phyloP scores from a whole-genome alignment of 2,113 vertebrate species.

The Athene noctua region DNA sequence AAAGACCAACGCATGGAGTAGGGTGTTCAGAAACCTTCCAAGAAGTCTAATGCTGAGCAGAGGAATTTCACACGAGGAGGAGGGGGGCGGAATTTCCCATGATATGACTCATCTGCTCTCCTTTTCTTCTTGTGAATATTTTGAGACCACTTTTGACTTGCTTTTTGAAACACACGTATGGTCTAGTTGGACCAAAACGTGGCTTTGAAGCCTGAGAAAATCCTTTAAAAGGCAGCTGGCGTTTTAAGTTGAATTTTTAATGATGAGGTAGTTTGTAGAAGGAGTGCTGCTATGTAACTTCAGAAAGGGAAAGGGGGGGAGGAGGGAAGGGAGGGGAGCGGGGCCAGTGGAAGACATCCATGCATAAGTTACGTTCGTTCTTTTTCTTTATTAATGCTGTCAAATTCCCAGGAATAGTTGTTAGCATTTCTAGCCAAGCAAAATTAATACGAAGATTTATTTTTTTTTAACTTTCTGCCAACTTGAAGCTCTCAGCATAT shows the following conservation, averaged over 20 bases:
- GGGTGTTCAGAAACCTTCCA: background rate
- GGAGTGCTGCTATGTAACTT: background rate
- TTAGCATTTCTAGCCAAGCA: background rate
- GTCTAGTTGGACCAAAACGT: background rate
- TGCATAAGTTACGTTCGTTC: background rate
- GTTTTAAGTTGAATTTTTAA: background rate
- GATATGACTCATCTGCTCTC: background rate
- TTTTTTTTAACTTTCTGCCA: background rate
- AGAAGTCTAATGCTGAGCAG: background rate
- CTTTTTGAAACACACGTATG: background rate
- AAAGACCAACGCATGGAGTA: background rate
- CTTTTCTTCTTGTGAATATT: background rate
- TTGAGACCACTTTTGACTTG: background rate
- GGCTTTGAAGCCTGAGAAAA: slow-evolving; percentile 26
- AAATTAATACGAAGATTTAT: background rate
- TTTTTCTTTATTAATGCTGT: background rate
- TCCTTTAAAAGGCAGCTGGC: background rate
- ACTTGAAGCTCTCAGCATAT: background rate
- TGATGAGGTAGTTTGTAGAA: background rate
- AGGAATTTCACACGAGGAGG: background rate
- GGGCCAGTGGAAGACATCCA: background rate
- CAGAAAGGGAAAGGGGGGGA: background rate
- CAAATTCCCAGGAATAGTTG: background rate
- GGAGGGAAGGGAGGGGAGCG: background rate
- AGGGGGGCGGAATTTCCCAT: background rate